These are phyloP conservation scores for Autographa gamma DNA, from an alignment of 2,888 invertebrate species.

Conservation along the genomic window DNA sequence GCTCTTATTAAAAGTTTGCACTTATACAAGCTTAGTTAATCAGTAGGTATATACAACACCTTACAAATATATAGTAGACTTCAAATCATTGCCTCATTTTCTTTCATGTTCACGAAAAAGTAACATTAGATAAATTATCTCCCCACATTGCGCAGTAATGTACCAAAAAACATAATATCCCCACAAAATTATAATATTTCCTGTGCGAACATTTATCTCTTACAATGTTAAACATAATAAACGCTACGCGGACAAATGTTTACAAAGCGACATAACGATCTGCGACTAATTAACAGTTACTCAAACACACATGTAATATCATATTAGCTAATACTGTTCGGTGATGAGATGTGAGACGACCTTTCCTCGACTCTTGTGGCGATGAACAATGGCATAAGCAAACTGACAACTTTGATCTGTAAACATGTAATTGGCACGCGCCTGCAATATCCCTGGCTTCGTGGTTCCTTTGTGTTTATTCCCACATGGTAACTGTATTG, in stretches of 20 bases:
- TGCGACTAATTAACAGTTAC: neutral
- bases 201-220: constrained; percentile 3
- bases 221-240: constrained; percentile 21
- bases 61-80: too few relatives aligned
- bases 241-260: constrained; percentile 24
- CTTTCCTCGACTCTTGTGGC: constrained; percentile 14
- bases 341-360: constrained; percentile 9
- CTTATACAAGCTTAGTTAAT: too few relatives aligned
- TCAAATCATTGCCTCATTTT: too few relatives aligned
- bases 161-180: neutral
- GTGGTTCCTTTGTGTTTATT: neutral
- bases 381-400: constrained; percentile 32
- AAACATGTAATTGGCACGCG: constrained; percentile 35
- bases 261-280: constrained; percentile 26
- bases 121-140: too few relatives aligned
- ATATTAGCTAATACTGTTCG: constrained; percentile 12
- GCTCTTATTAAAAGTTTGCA: neutral
- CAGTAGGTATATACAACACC: neutral
- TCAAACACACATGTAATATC: neutral
- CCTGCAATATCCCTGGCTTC: constrained; percentile 8
- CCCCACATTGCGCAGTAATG: neutral
- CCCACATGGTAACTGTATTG: neutral
- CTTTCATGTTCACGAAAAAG: too few relatives aligned
- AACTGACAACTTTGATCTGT: constrained; percentile 30
- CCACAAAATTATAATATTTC: constrained; percentile 15